Evolutionary conservation across 2,113 vertebrate genomes (phyloP), one percentile per base, ranked within the genome.

Genomic region (Pseudopodoces humilis): DNA sequence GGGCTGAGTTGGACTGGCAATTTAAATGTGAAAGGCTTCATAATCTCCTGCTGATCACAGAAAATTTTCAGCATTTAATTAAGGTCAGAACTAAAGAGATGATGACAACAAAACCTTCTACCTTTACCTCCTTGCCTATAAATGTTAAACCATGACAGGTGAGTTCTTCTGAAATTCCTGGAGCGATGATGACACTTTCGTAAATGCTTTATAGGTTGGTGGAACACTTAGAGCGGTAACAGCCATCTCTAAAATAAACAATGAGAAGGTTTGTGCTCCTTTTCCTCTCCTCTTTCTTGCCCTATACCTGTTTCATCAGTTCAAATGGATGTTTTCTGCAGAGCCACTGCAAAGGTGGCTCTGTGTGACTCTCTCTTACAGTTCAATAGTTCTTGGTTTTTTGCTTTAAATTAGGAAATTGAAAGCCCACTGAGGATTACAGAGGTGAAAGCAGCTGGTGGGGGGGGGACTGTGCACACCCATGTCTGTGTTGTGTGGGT

Each of bases 1-100:
- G 65, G 53, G 49, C 74, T 5, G 16, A 91, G 50, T 77, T 92
- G 68, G 60, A 83, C 44, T 84, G 79, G 31, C 86, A 81, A 80
- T 93, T 93, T 93, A 92, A 93, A 90, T 93, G 93, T 92, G 83
- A 86, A 95, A 96, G 83, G 83, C 83, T 95, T 90, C 76, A 60
- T 95, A 94, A 92, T 95, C 93, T 93, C 44, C 69, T 90, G 8
- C 72, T 78, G 79, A 96, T 90, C 86, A 79, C 80, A 64, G 83
- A 90, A 96, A 95, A 64, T 97, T 97, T 90, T 43, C 58, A 62
- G 76, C 92, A 68, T 92, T 93, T 95, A 78, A 80, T 95, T 96
- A 93, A 96, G 88, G 90, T 92, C 64, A 86, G 77, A 86, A 86
- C 88, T 55, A 77, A 94, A 87, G 86, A 67, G 58, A 78, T 8